Base-by-base conservation (phyloP, 2,888 invertebrate genomes). In the Cerceris rybyensis region DNA sequence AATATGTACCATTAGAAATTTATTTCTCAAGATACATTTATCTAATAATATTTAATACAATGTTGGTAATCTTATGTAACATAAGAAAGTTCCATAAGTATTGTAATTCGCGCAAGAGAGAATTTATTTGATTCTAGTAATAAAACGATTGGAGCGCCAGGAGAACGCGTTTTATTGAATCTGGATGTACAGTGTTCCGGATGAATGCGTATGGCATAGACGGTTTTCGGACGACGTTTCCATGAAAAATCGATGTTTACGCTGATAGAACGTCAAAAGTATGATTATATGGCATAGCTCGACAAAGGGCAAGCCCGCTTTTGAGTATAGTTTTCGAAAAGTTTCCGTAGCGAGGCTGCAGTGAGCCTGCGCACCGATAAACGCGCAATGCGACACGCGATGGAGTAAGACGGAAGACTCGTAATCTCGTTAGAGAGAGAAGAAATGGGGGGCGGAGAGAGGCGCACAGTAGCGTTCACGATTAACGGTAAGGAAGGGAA, bases 311-410 rank as follows among this genome's bases (percentile, higher is more conserved):
- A 63, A 63, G 54, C 64, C 52, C 55, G 66, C 49, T 74, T 70
- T 80, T 72, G 75, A 71, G 63, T 57, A 54, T 57, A 70, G 55
- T 72, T 78, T 74, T 85, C 71, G 76, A 80, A 78, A 78, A 80
- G 78, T 77, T 73, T 78, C 64, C 17, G 57, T 60, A 70, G 57
- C 52, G 43, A 55, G 42, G 55, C 61, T 65, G 74, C 60, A 50
- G 65, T 83, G 91, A 85, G 90, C 87, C 88, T 90, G 91, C 91
- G 91, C 91, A 88, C 85, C 83, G 70, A 78, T 81, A 84, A 85
- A 89, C 91, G 91, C 91, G 91, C 91, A 91, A 91, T 91, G 91
- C 91, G 91, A 90, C 91, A 91, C 90, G 87, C 89, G 88, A 89
- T 86, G 82, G 85, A 88, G 83, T 82, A 82, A 83, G 88, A 89